Base-by-base conservation (phyloP, 2,797 vertebrate genomes). In the Takifugu rubripes region DNA sequence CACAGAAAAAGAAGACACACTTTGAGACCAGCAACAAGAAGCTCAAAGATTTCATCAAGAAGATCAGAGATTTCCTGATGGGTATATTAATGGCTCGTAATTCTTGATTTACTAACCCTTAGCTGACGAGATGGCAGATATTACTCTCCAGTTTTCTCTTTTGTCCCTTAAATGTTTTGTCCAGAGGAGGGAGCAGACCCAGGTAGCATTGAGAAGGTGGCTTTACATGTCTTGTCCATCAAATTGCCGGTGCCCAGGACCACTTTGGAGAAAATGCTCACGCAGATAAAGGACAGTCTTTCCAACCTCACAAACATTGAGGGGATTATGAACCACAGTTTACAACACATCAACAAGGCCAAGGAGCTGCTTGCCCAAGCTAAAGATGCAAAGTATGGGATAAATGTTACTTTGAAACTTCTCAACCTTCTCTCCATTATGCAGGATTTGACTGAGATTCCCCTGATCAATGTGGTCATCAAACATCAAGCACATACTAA, bases 171-270 rank as follows among this genome's bases (percentile, higher is more conserved):
- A 5, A 3, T 14, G 36, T 40, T 40, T 4, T 57, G n/a, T 56
- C 27, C 78, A 96, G 94, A 93, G 87, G 93, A 96, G 64, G 94
- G 93, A 52, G 93, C 93, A 0, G 93, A 96, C 68, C 93, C 92
- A 0, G 88, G 88, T 68, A 95, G 92, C 85, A 93, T 96, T 1
- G 92, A 94, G 71, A 89, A 92, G 53, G 90, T 95, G 71, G 93
- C 93, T 4, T 77, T 50, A 68, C 84, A 91, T 63, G 93, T 94
- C 25, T 63, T 98, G 85, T 81, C 86, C 0, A 94, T 97, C 77
- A 82, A 83, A 2, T 75, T 94, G 54, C 93, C 94, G 0, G 73
- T 91, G 67, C 92, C 92, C 73, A 78, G 63, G 1, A 50, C 72
- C 0, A 61, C 62, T 3, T 69, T 94, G 53, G 68, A 87, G 62